Base-by-base conservation (phyloP, 2,113 vertebrate species). In the Phrynocephalus versicolor region DNA sequence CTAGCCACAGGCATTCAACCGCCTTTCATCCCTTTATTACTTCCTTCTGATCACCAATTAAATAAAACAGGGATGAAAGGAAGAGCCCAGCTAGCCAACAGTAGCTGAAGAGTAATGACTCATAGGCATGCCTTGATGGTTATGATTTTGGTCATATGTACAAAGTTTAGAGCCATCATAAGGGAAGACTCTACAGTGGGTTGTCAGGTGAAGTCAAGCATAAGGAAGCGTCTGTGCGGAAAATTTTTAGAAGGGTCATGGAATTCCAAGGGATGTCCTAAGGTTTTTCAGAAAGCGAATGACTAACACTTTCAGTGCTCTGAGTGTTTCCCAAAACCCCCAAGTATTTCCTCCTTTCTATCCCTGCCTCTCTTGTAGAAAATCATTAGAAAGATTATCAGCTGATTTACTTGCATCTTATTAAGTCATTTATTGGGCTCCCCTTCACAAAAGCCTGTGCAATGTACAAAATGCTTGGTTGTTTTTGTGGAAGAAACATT, bases 131-230 rank as follows among this genome's bases (percentile, higher is more conserved):
- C 69, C 87, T 91, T 95, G 93, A 95, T 89, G 60, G 88, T 94
- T 93, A 96, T 90, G 74, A 79, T 71, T 93, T 92, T 0, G 0
- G 95, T 89, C 93, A 91, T 83, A 87, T 87, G 90, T 78, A 90
- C 87, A 88, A 81, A 92, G 85, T 90, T 93, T 88, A 93, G 87
- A 83, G 30, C 30, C 89, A 90, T 96, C 93, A 93, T 88, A 85
- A 55, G 35, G 73, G 41, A 90, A 84, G 75, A 74, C 78, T 0
- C 0, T 91, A 92, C 94, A 58, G 85, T 0, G 2, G 86, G 39
- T 64, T 92, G 94, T 93, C 95, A 94, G 90, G 87, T 35, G 81
- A 95, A 91, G 79, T 92, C 89, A 91, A 91, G 90, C 81, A 89
- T 89, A 96, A 94, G 82, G 87, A 91, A 85, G 35, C 30, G 33